Evolutionary conservation across 2,888 invertebrate species (phyloP), one percentile per base, ranked within the genome.

Genomic region (Crepidodera aurea): DNA sequence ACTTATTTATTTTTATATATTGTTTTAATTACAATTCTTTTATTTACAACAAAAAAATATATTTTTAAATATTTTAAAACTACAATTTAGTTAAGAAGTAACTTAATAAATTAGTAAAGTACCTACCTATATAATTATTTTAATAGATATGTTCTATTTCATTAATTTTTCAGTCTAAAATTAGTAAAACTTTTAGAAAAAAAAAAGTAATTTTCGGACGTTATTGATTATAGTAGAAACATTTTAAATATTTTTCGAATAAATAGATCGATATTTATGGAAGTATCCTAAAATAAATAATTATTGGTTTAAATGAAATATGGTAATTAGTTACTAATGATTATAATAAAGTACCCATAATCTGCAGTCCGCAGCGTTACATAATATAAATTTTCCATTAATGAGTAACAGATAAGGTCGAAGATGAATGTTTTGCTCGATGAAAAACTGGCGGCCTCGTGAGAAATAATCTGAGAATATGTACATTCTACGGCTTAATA

Each of bases 371-470:
- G 25, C 51, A 34, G 44, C 48, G 53, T 60, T 64, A 56, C 56
- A 60, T 64, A 56, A 64, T 60, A 48, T 60, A 64, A 64, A 51
- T 64, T 63, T 60, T 64, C 55, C 64, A 64, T 64, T 60, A 60
- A 60, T 64, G 59, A 59, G 59, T 50, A 51, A 56, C 46, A 51
- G 51, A 56, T 64, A 64, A 64, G 64, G 64, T 64, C 64, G 60
- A 40, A 60, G 55, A 59, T 60, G 58, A 53, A 56, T 46, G 51
- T 58, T 57, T 22, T 54, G 34, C 53, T 51, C 57, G 48, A 58
- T 58, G 58, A 62, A 51, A 58, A 55, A 54, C 37, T 50, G 57
- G 34, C 48, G 57, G 57, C 48, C 50, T 57, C 57, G 57, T 57
- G 57, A 57, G 57, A 57, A 57, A 57, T 57, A 57, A 48, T 57